These are phyloP conservation scores for Spialia ferax DNA, from an alignment of 2,888 invertebrate species.

Conservation along the genomic window DNA sequence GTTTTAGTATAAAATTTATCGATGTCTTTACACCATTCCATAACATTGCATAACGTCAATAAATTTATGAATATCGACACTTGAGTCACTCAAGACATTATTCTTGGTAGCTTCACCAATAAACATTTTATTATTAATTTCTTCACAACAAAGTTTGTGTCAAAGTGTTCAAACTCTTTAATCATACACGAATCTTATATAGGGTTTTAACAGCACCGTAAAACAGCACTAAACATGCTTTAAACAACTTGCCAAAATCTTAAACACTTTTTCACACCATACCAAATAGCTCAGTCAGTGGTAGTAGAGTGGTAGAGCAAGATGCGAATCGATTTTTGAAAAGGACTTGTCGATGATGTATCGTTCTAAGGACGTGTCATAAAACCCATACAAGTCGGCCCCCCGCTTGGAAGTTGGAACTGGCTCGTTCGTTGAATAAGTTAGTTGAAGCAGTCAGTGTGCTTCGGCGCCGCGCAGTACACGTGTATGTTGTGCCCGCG, in stretches of 20 bases:
- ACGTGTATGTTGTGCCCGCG: conserved; percentile 59
- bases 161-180: conserved; percentile 41
- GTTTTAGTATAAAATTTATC: background rate
- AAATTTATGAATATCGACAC: conserved; percentile 25
- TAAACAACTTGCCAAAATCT: conserved; percentile 46
- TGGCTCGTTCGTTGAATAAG: conserved; percentile 32
- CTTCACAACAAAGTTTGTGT: conserved; percentile 42
- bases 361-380: conserved; percentile 66
- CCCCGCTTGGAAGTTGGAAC: conserved; percentile 60
- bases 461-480: conserved; percentile 68
- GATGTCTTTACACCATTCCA: conserved; percentile 11
- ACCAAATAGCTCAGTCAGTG: too few relatives aligned
- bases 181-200: conserved; percentile 42
- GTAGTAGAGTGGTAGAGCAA: too few relatives aligned
- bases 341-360: conserved; percentile 72
- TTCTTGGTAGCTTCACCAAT: conserved; percentile 42
- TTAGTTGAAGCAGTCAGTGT: conserved; percentile 62
- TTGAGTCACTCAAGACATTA: conserved; percentile 30
- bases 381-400: conserved; percentile 54
- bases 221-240: conserved; percentile 46
- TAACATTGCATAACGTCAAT: conserved; percentile 17
- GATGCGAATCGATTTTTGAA: conserved; percentile 49
- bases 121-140: conserved; percentile 42
- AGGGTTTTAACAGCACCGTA: conserved; percentile 44
- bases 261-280: conserved; percentile 36